Conservation (phyloP, 2,888 invertebrate species). For the Podabrus alpinus region DNA sequence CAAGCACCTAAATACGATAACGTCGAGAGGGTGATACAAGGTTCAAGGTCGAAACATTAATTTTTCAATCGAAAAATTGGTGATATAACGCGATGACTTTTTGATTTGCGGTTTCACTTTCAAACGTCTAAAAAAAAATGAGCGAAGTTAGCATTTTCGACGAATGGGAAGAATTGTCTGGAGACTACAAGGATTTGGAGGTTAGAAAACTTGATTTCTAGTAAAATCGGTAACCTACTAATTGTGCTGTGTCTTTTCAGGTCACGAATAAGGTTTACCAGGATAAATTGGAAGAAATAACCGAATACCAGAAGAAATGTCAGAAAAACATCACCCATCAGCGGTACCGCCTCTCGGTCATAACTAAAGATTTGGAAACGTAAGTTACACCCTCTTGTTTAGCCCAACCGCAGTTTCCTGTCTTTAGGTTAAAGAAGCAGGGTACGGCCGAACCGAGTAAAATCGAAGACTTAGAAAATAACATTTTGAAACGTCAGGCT, state of each 20-base stretch:
- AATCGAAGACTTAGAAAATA: constrained; percentile 69
- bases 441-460: constrained; percentile 59
- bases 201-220: constrained; percentile 57
- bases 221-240: not conserved
- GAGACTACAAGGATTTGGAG: constrained; percentile 82
- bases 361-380: constrained; percentile 79
- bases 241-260: constrained; percentile 57
- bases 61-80: not conserved
- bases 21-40: not conserved
- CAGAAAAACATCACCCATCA: constrained; percentile 89
- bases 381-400: constrained; percentile 61
- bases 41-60: not conserved
- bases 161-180: constrained; percentile 79
- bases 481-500: constrained; percentile 80
- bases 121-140: constrained; percentile 36
- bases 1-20: not conserved
- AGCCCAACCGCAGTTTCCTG: not conserved
- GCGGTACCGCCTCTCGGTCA: constrained; percentile 84
- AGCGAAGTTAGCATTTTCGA: constrained; percentile 44
- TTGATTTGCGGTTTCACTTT: not conserved
- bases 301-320: constrained; percentile 83
- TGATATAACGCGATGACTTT: constrained; percentile 10
- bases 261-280: constrained; percentile 80
- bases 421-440: constrained; percentile 45
- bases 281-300: constrained; percentile 82